A percentile compares a stretch with the other conserved stretches of the same genome.
Conservation (phyloP, 35 echinoderm and acorn worm species). For the Ophioderma brevispina region DNA sequence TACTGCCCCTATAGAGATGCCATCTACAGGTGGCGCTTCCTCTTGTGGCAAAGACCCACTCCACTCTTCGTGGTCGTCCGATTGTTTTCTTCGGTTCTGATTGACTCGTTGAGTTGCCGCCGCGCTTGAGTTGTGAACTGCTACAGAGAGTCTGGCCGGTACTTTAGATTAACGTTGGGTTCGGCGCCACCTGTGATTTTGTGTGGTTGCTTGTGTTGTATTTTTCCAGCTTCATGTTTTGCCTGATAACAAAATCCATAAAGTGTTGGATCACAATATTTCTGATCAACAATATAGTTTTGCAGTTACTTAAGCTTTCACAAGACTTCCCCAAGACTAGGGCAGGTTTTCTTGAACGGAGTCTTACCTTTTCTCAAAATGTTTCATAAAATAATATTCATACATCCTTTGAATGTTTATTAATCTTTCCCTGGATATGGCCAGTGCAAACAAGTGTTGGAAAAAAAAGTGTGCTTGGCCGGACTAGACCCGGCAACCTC, state of each 20-base stretch:
- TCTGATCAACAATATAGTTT: no score
- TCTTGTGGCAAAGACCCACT: neutral
- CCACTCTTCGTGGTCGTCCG: neutral
- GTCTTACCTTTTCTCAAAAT: no score
- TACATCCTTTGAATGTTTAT: no score
- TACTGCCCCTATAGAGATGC: neutral
- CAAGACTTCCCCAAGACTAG: no score
- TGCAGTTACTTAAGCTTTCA: no score
- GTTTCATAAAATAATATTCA: no score
- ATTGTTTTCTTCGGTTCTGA: neutral
- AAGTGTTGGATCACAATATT: no score
- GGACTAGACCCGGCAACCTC: no score
- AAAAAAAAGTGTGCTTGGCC: no score
- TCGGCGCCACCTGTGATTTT: conserved; percentile 42
- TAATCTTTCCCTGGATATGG: no score
- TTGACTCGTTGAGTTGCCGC: neutral
- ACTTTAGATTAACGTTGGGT: conserved; percentile 14
- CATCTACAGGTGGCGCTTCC: neutral
- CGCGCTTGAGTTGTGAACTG: neutral
- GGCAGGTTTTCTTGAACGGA: no score
- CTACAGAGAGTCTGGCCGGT: conserved; percentile 49
- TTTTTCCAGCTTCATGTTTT: conserved; percentile 78
- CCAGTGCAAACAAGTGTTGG: no score
- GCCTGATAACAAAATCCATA: conserved; percentile 53
- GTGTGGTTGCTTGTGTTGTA: conserved; percentile 74